Conservation (phyloP, 2,113 vertebrate species). For the Paralichthys olivaceus region DNA sequence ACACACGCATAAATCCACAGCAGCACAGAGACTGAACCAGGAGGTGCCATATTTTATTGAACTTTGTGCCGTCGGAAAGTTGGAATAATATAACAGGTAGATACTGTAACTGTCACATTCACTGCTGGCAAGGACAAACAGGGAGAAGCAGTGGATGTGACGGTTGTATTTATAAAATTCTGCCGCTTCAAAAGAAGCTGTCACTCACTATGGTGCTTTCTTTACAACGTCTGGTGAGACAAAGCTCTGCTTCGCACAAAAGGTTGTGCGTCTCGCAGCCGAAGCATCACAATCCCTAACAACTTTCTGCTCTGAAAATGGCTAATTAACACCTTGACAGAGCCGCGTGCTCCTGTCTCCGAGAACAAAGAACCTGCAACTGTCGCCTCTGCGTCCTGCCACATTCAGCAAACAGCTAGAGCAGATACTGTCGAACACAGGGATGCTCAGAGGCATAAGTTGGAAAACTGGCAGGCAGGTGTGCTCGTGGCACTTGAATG, state of each 20-base stretch:
- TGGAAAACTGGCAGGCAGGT: slow-evolving; percentile 67
- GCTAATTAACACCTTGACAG: slow-evolving; percentile 73
- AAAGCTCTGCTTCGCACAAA: slow-evolving; percentile 41
- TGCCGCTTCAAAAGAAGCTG: slow-evolving; percentile 30
- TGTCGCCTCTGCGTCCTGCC: slow-evolving; percentile 57
- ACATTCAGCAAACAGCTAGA: slow-evolving; percentile 56
- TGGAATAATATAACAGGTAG: slow-evolving; percentile 35
- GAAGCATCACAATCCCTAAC: slow-evolving; percentile 45
- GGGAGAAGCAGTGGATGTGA: not conserved
- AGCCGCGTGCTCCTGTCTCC: slow-evolving; percentile 35
- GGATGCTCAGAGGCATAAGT: slow-evolving; percentile 53
- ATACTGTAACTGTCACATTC: slow-evolving; percentile 18
- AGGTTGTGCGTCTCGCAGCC: slow-evolving; percentile 49
- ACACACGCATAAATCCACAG: not conserved
- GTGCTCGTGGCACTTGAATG: slow-evolving; percentile 72
- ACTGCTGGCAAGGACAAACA: slow-evolving; percentile 22
- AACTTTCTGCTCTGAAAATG: slow-evolving; percentile 58
- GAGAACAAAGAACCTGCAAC: slow-evolving; percentile 62
- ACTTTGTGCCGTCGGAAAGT: slow-evolving; percentile 19
- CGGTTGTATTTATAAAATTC: slow-evolving; percentile 21
- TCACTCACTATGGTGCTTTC: slow-evolving; percentile 35
- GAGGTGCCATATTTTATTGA: not conserved
- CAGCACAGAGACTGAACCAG: not conserved
- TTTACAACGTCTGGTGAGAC: slow-evolving; percentile 43
- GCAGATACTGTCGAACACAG: slow-evolving; percentile 51